Base-by-base conservation (phyloP, 2,888 invertebrate species). In the Platycnemis pennipes region DNA sequence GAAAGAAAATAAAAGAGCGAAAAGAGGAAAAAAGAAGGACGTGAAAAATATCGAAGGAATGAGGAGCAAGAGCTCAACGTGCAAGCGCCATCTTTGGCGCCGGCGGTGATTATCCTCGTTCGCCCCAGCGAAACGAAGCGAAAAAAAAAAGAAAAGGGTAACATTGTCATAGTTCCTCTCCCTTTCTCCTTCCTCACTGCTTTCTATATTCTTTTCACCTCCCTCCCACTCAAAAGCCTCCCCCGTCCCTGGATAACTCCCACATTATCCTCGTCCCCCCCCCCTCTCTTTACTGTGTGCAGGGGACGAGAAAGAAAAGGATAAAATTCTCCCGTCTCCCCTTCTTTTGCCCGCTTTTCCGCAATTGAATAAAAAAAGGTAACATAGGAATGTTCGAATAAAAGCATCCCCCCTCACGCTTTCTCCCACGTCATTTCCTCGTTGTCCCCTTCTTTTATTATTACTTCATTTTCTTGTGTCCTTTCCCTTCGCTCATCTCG, bases 81-180 rank as follows among this genome's bases (percentile, higher is more conserved):
- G 11, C 37, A 22, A 42, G 89, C 56, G 89, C 89, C 89, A 77
- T 63, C 89, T 89, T 89, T 89, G 77, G 56, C 89, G 89, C 89
- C 91, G 45, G 56, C 91, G 63, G 63, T 91, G 91, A 91, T 91
- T 91, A 91, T 91, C 63, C 91, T 63, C 44, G 91, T n/a, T 56
- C 63, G 22, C 37, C 45, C 88, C n/a, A n/a, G n/a, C n/a, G 53
- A 89, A 56, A 63, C 56, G 44, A 45, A 87, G 44, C 87, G 37
- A 89, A 89, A 49, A 45, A 31, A 46, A 88, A 88, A 53, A 89
- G 26, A 49, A 88, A 46, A 63, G 26, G 19, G 16, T 7, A 37
- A 77, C 37, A 26, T 77, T 37, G 22, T 26, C 77, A 77, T 77
- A n/a, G 77, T 37, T 77, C 31, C 37, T 31, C 16, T n/a, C 31